Evolutionary conservation across 37 sponge, comb jelly and placozoan genomes (phyloP).

Genomic region (Trichoplax adhaerens): DNA sequence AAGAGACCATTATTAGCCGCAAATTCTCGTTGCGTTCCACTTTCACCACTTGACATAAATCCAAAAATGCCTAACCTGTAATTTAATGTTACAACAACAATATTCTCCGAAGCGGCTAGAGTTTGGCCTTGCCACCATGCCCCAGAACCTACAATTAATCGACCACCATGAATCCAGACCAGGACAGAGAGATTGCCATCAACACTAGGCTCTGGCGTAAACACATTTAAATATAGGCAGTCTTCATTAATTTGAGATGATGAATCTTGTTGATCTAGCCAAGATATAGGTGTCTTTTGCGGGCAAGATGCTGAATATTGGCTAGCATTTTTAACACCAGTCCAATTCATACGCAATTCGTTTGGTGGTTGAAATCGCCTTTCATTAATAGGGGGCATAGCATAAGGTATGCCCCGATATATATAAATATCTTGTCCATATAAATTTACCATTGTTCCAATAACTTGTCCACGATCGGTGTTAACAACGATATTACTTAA

Average conservation of each 20-base stretch:
- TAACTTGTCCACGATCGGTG: too few relatives aligned
- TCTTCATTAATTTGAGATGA: neutral
- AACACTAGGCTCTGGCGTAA: neutral
- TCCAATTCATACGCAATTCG: too few relatives aligned
- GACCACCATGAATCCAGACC: conserved; percentile 16
- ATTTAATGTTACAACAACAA: conserved; percentile 14
- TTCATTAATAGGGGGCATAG: too few relatives aligned
- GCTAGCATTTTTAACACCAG: too few relatives aligned
- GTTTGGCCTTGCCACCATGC: conserved; percentile 12
- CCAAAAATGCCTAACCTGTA: conserved; percentile 9
- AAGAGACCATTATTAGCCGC: conserved; percentile 10
- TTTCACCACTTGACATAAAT: neutral
- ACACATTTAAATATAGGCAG: conserved; percentile 15
- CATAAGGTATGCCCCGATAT: too few relatives aligned
- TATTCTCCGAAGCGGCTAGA: neutral
- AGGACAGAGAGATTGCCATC: neutral
- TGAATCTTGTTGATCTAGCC: too few relatives aligned
- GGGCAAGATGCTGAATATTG: too few relatives aligned
- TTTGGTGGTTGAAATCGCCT: too few relatives aligned
- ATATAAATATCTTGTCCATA: too few relatives aligned
- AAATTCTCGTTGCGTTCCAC: neutral
- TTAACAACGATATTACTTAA: too few relatives aligned
- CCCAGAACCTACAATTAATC: conserved; percentile 15
- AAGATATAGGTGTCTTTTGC: too few relatives aligned
- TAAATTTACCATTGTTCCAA: too few relatives aligned